Base-by-base conservation (phyloP, 2,797 vertebrate species). In the Mus caroli region DNA sequence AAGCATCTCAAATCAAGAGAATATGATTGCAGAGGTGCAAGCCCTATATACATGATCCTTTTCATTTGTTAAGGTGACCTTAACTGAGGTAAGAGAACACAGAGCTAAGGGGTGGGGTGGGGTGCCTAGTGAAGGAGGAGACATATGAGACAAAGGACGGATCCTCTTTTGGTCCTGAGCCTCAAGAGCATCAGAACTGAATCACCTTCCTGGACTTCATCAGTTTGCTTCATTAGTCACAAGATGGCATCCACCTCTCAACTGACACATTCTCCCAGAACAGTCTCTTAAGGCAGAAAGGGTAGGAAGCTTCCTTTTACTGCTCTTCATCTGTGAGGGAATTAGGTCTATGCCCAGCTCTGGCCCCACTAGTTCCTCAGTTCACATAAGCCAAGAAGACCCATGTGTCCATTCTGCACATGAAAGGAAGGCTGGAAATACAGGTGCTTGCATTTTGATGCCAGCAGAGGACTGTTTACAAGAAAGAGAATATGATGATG, bases 321-420 rank as follows among this genome's bases (percentile, higher is more conserved):
- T 64, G 67, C 4, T 92, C 12, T 94, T n/a, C 75, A 88, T 73
- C 84, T 78, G 73, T 88, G 58, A 87, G 52, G 31, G 52, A 93
- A 93, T 46, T 77, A 80, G 93, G 15, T 28, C 17, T 91, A 43
- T 90, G 20, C 8, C 40, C 20, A 77, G 20, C 0, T n/a, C 22
- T 26, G 80, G 56, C 1, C 24, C 75, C 69, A 76, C 1, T 3
- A 62, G 12, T 54, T 94, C 43, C n/a, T 37, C 69, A 91, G 28
- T 60, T 90, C 71, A 85, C 46, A 79, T 1, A 86, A 91, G 69
- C 52, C 14, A 40, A 52, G 24, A 19, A 37, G 22, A 90, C 69
- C 40, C 69, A 90, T 28, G 24, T 17, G 10, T 24, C 58, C 90
- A 50, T 6, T 40, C 28, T 34, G 84, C 62, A 77, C 11, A 6